Evolutionary conservation across 53 echinoderm and acorn worm species (phyloP).

Genomic region (Holothuria scabra): DNA sequence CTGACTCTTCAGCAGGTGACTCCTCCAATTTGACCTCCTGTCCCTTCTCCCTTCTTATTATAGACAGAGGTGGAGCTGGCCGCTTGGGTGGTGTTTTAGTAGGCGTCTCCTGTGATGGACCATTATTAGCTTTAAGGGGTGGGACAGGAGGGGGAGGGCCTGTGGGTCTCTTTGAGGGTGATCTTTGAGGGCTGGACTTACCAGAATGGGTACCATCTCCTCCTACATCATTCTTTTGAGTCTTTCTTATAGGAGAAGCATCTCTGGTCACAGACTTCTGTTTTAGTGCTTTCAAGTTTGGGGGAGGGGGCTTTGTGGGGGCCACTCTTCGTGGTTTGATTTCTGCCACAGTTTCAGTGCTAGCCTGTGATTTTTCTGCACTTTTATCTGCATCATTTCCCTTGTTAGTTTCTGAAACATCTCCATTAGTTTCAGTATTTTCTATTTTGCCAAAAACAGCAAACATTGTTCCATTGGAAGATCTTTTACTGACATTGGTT

Average conservation of each 20-base stretch:
- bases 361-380: background rate
- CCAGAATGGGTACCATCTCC: no score
- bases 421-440: background rate
- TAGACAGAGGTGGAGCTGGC: background rate
- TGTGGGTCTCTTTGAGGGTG: constrained; percentile 5
- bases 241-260: background rate
- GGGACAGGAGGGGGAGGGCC: constrained; percentile 2
- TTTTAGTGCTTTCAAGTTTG: background rate
- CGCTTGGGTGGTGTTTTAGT: constrained; percentile 15
- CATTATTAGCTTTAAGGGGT: background rate
- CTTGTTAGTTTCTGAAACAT: background rate
- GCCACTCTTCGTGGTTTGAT: constrained; percentile 12
- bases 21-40: background rate
- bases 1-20: background rate
- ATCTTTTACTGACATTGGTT: background rate
- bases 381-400: background rate
- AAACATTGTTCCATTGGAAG: constrained; percentile 21
- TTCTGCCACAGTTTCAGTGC: background rate
- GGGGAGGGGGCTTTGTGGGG: constrained; percentile 31
- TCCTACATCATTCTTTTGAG: background rate
- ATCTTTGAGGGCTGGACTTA: background rate
- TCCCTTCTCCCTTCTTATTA: background rate
- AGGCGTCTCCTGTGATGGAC: background rate
- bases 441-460: background rate
- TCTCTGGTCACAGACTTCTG: background rate